phyloP scores from a whole-genome alignment of 2,888 invertebrate genomes.

The Pristionchus arcanus region DNA sequence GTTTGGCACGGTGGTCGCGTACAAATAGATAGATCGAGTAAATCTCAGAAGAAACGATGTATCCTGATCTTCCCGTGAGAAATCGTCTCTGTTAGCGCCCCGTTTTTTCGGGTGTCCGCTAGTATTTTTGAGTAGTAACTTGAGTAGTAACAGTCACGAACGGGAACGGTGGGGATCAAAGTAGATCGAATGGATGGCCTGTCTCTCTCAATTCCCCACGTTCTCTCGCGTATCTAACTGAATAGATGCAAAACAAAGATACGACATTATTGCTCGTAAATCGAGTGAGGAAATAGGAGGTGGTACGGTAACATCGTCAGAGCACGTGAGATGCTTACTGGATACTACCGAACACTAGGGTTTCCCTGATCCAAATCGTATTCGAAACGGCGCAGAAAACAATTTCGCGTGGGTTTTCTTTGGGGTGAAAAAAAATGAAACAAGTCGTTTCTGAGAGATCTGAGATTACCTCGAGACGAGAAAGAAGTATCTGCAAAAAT shows the following conservation, averaged over 20 bases:
- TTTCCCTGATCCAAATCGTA: neutral
- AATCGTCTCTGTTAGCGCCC: conserved; percentile 16
- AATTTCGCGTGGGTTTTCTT: neutral
- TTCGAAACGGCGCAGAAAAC: neutral
- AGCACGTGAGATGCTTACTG: neutral
- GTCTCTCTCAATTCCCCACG: too few relatives aligned
- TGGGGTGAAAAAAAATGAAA: too few relatives aligned
- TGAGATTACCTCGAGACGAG: neutral
- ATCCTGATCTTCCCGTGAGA: conserved; percentile 14
- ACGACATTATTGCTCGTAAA: too few relatives aligned
- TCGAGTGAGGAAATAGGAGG: neutral
- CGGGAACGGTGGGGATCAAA: neutral
- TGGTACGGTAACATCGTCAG: neutral
- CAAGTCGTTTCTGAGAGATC: neutral
- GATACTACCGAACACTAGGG: neutral
- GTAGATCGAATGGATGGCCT: too few relatives aligned
- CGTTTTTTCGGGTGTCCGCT: conserved; percentile 5
- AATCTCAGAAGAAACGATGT: neutral
- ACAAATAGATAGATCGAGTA: neutral
- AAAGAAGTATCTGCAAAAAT: neutral
- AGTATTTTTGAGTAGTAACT: neutral
- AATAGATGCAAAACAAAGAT: too few relatives aligned
- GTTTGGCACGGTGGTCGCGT: too few relatives aligned
- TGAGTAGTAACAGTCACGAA: neutral
- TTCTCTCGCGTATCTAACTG: too few relatives aligned